A percentile compares a stretch with the other conserved stretches of the same genome.
These are phyloP conservation scores for Salmo trutta DNA, from an alignment of 2,797 vertebrate species.

Conservation along the genomic window DNA sequence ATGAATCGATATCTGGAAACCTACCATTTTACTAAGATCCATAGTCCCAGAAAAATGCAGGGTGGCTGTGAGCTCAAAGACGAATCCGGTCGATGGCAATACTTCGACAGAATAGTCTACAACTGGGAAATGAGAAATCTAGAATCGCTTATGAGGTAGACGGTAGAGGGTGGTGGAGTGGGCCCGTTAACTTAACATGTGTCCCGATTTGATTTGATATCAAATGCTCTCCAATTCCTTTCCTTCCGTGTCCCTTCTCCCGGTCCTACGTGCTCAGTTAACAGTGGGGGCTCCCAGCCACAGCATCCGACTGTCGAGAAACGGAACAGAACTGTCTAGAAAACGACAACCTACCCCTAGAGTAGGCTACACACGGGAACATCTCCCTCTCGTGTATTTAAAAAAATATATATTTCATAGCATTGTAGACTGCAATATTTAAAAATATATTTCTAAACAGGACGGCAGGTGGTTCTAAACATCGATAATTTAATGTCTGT, in stretches of 20 bases:
- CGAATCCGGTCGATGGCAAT: slow-evolving; percentile 44
- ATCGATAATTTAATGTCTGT: not conserved
- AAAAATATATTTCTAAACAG: no score
- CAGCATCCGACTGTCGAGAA: slow-evolving; percentile 57
- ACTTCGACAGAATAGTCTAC: slow-evolving; percentile 25
- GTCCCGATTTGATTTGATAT: slow-evolving; percentile 76
- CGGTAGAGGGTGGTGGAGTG: slow-evolving; percentile 45
- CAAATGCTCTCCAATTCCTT: slow-evolving; percentile 50
- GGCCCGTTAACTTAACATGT: slow-evolving; percentile 77
- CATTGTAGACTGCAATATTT: not conserved
- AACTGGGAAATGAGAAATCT: slow-evolving; percentile 52
- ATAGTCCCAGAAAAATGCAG: slow-evolving; percentile 42
- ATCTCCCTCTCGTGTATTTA: not conserved
- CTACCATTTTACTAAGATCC: slow-evolving; percentile 81
- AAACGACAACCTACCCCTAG: slow-evolving; percentile 4
- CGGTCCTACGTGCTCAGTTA: slow-evolving; percentile 9
- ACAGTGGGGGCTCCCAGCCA: slow-evolving; percentile 23
- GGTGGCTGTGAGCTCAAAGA: slow-evolving; percentile 34
- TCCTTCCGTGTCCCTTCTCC: slow-evolving; percentile 28
- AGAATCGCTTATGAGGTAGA: slow-evolving; percentile 53
- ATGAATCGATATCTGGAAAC: slow-evolving; percentile 33
- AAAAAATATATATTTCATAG: slow-evolving; percentile 2
- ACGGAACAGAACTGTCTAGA: slow-evolving; percentile 30
- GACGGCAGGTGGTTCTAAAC: not conserved
- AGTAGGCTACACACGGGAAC: not conserved